Conservation (phyloP, 2,113 vertebrate genomes). For the Actenoides lindsayi region DNA sequence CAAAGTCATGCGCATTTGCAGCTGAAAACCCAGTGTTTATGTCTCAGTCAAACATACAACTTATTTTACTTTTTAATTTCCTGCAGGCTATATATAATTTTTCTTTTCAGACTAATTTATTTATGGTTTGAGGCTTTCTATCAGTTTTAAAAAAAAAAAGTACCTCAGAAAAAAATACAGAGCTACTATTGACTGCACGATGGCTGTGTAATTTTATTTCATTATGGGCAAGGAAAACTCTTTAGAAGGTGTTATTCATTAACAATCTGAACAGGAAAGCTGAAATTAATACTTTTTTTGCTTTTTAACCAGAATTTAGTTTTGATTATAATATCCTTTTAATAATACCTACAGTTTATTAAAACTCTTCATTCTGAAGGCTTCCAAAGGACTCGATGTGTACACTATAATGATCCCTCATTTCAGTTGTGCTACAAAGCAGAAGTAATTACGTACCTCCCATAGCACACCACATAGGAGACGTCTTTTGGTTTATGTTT, state of each 20-base stretch:
- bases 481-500: neutral
- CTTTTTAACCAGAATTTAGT: neutral
- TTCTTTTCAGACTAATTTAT: neutral
- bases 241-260: neutral
- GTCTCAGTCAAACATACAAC: neutral
- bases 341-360: neutral
- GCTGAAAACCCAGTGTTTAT: neutral
- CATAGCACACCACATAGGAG: neutral
- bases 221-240: neutral
- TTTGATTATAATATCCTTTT: neutral
- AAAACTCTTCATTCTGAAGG: neutral
- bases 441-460: neutral
- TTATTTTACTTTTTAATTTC: neutral
- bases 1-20: neutral
- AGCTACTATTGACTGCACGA: neutral
- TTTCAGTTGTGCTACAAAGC: neutral
- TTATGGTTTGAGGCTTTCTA: neutral
- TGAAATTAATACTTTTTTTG: neutral
- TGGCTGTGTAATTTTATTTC: neutral
- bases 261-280: neutral
- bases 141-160: neutral
- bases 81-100: neutral
- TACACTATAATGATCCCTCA: neutral
- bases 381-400: rapidly evolving
- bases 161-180: too few relatives aligned